phyloP scores from a whole-genome alignment of 37 sponge, comb jelly and placozoan genomes.

The Chondrilla cf. caribensis region DNA sequence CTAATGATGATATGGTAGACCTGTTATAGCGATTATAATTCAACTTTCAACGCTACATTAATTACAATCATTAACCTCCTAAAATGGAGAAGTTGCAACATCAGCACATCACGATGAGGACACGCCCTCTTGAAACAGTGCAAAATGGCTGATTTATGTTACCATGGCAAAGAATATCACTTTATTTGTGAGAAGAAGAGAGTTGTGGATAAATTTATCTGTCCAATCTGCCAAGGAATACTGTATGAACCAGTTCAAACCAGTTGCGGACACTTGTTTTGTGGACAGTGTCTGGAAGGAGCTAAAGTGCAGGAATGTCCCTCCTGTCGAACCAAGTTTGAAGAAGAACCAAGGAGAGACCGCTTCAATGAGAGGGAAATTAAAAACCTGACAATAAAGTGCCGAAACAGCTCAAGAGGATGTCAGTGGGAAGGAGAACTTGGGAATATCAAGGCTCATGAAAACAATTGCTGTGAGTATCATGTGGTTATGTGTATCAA shows the following conservation, averaged over 20 bases:
- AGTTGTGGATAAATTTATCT: background rate
- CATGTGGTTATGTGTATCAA: background rate
- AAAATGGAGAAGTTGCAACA: too few species aligned
- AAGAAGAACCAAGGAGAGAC: background rate
- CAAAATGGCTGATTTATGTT: too few species aligned
- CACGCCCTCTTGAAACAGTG: too few species aligned
- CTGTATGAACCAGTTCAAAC: conserved; percentile 6
- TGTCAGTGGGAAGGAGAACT: background rate
- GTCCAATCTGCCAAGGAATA: background rate
- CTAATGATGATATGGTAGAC: too few species aligned
- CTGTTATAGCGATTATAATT: background rate
- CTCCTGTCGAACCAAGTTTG: background rate
- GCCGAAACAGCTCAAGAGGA: background rate
- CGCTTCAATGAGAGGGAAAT: background rate
- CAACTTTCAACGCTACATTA: background rate
- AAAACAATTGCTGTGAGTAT: background rate
- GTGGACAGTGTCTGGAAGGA: background rate
- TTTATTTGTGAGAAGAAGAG: too few species aligned
- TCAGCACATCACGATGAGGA: too few species aligned
- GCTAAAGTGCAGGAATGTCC: background rate
- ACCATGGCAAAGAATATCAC: too few species aligned
- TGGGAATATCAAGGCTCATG: background rate
- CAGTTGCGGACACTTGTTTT: conserved; percentile 25
- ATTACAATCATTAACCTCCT: too few species aligned
- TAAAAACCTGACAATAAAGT: background rate